Percentiles rank a stretch among this genome's conserved stretches.
These are phyloP conservation scores for Phenganax stokvisi DNA, from an alignment of 92 coral and sea anemone species.

Conservation along the genomic window DNA sequence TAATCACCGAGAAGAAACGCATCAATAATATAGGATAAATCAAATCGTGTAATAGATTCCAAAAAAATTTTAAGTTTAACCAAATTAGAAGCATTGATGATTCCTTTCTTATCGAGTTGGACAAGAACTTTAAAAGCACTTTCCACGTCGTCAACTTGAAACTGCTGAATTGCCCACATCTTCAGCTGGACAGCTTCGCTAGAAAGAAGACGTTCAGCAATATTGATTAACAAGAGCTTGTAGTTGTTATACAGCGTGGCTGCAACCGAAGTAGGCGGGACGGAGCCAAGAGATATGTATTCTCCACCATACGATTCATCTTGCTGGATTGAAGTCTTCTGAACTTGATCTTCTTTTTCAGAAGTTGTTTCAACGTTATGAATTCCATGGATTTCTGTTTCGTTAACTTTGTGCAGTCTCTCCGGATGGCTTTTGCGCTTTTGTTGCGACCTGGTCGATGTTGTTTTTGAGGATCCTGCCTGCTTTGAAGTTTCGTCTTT, in stretches of 20 bases:
- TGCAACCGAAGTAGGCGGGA: neutral
- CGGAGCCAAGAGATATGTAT: neutral
- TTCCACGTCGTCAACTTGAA: neutral
- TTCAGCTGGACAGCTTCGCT: neutral
- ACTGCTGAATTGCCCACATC: neutral
- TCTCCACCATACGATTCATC: neutral
- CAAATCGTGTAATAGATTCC: neutral
- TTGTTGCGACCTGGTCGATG: too few species aligned
- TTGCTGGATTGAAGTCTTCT: neutral
- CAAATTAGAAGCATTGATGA: slow-evolving; percentile 7
- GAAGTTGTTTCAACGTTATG: too few species aligned
- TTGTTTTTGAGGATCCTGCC: too few species aligned
- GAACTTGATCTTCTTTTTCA: too few species aligned
- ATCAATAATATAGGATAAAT: slow-evolving; percentile 8
- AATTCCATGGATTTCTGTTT: too few species aligned
- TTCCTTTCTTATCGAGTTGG: neutral
- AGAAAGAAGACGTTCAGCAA: neutral
- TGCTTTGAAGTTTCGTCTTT: neutral
- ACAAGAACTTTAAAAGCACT: neutral
- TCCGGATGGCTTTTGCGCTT: too few species aligned
- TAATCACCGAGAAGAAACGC: slow-evolving; percentile 21
- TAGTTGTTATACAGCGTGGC: slow-evolving; percentile 5
- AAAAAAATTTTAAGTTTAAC: neutral
- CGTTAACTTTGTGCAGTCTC: too few species aligned
- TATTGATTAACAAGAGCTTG: neutral